Evolutionary conservation across 2,113 vertebrate species (phyloP).

Genomic region (Donacobius atricapilla): DNA sequence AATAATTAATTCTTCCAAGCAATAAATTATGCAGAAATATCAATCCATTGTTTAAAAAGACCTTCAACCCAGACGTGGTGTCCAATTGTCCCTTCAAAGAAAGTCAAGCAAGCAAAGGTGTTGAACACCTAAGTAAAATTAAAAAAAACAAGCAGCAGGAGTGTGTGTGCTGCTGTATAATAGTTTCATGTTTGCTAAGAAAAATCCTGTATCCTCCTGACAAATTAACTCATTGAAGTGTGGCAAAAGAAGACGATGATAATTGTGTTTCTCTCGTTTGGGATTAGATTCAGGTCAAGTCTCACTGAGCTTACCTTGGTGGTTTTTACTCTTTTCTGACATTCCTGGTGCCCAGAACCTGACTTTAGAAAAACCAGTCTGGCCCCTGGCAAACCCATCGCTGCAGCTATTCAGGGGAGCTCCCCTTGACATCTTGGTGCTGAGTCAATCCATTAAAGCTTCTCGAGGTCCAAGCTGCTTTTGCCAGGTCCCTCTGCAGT

Average conservation of each 20-base stretch:
- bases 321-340: background rate
- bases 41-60: background rate
- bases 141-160: background rate
- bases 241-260: background rate
- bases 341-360: background rate
- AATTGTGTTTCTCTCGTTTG: background rate
- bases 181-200: background rate
- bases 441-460: background rate
- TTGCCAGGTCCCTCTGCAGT: constrained; percentile 18
- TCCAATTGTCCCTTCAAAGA: background rate
- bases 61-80: background rate
- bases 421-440: background rate
- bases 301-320: background rate
- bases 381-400: constrained; percentile 21
- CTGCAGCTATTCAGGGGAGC: background rate
- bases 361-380: background rate
- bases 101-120: background rate
- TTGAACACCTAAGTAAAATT: background rate
- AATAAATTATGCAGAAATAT: background rate
- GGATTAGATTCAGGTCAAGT: background rate
- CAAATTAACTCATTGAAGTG: background rate
- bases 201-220: background rate
- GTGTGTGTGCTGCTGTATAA: background rate
- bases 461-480: constrained; percentile 15
- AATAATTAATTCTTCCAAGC: background rate